Evolutionary conservation across 2,888 invertebrate genomes (phyloP).

Genomic region (Chironomus riparius): DNA sequence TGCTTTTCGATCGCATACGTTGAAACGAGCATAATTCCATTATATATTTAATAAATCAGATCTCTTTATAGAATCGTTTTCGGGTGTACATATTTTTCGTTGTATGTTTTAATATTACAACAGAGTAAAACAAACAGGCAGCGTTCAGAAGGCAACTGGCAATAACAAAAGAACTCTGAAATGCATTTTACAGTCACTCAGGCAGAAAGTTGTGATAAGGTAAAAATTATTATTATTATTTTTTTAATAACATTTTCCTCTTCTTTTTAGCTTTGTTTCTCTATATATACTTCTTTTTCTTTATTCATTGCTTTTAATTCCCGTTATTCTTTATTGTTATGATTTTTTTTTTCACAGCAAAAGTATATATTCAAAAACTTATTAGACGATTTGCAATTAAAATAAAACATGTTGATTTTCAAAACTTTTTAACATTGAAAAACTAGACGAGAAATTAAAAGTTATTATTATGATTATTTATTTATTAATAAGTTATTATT

Average conservation of each 20-base stretch:
- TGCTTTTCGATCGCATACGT: neutral
- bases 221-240: slow-evolving; percentile 26
- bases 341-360: neutral
- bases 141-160: slow-evolving; percentile 7
- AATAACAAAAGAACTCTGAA: slow-evolving; percentile 20
- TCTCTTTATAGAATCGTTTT: neutral
- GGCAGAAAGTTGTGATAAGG: slow-evolving; percentile 34
- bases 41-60: slow-evolving; percentile 26
- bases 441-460: no score
- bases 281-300: neutral
- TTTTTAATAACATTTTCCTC: slow-evolving; percentile 22
- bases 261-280: neutral
- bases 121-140: neutral
- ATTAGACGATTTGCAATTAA: no score
- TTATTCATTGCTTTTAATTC: neutral
- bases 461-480: no score
- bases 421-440: no score
- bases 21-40: slow-evolving; percentile 10
- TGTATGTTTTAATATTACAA: neutral
- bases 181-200: slow-evolving; percentile 31
- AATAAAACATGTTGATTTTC: no score
- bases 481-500: no score
- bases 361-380: neutral
- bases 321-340: neutral
- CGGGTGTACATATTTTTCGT: neutral